Conservation (phyloP, 2,797 vertebrate species). For the Denticeps clupeoides region DNA sequence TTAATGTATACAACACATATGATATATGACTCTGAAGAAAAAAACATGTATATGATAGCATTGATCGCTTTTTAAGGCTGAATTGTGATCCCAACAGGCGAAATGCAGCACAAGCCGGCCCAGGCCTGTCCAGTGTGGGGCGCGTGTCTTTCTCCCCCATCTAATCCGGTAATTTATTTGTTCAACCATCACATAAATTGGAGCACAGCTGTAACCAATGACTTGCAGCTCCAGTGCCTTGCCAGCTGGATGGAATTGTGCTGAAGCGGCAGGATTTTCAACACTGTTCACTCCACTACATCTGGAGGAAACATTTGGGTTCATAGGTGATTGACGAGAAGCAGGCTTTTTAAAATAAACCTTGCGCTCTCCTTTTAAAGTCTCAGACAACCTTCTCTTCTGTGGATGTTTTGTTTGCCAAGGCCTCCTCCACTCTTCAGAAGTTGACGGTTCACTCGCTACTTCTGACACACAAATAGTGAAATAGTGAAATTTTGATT, state of each 20-base stretch:
- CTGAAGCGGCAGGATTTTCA: slow-evolving; percentile 82
- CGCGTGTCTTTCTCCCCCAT: slow-evolving; percentile 43
- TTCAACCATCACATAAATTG: slow-evolving; percentile 88
- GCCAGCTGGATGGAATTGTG: slow-evolving; percentile 85
- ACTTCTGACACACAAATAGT: too few species aligned
- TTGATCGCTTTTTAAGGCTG: too few species aligned
- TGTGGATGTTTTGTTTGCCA: too few species aligned
- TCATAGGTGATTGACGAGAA: slow-evolving; percentile 69
- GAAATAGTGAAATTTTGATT: too few species aligned
- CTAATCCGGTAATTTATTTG: slow-evolving; percentile 95
- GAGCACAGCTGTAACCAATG: slow-evolving; percentile 94
- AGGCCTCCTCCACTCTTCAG: too few species aligned
- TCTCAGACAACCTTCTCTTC: too few species aligned
- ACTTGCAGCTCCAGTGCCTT: slow-evolving; percentile 71
- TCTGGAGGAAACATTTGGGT: slow-evolving; percentile 82
- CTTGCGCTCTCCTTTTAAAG: too few species aligned
- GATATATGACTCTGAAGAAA: too few species aligned
- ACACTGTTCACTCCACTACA: slow-evolving; percentile 77
- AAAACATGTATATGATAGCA: too few species aligned
- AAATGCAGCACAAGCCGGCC: neutral
- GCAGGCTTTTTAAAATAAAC: slow-evolving; percentile 75
- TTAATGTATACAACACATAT: too few species aligned
- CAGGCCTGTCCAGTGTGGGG: slow-evolving; percentile 57
- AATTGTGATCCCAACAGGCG: too few species aligned
- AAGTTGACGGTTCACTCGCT: too few species aligned